Conservation (phyloP, 2,888 invertebrate species). For the Tromatobia lineatoria region DNA sequence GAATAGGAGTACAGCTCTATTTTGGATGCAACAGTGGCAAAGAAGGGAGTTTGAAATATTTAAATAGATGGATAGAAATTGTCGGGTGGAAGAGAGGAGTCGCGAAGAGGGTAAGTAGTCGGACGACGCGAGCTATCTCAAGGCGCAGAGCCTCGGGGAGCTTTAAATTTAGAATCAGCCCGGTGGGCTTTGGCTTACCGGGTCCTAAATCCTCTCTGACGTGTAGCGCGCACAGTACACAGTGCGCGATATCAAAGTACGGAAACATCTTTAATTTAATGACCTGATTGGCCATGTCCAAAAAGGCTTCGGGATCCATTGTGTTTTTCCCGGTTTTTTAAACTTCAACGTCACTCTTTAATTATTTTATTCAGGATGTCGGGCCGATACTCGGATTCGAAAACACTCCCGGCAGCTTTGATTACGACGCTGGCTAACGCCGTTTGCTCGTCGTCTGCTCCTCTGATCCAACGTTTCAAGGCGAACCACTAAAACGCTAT, state of each 20-base stretch:
- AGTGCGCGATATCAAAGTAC: slow-evolving; percentile 99
- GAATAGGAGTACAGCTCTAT: background rate
- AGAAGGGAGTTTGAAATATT: slow-evolving; percentile 23
- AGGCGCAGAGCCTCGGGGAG: slow-evolving; percentile 72
- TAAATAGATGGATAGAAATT: slow-evolving; percentile 44
- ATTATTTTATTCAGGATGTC: slow-evolving; percentile 6
- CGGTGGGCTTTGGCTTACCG: slow-evolving; percentile 88
- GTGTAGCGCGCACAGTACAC: slow-evolving; percentile 96
- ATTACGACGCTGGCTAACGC: slow-evolving; percentile 76
- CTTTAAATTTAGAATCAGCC: slow-evolving; percentile 83
- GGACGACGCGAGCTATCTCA: slow-evolving; percentile 72
- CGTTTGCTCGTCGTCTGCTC: slow-evolving; percentile 70
- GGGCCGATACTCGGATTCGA: slow-evolving; percentile 54
- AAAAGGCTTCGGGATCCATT: slow-evolving; percentile 98
- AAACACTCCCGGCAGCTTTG: slow-evolving; percentile 74
- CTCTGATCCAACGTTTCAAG: slow-evolving; percentile 47
- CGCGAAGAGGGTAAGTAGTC: slow-evolving; percentile 41
- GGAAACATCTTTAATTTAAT: slow-evolving; percentile 99
- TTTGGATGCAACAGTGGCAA: slow-evolving; percentile 8
- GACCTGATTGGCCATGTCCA: slow-evolving; percentile 99
- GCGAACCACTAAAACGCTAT: background rate
- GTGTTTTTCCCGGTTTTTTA: slow-evolving; percentile 70
- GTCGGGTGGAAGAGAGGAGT: slow-evolving; percentile 26
- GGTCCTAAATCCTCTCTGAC: slow-evolving; percentile 97
- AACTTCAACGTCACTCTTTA: slow-evolving; percentile 22